Percentiles rank a stretch among this genome's conserved stretches.
Conservation (phyloP, 1,140 invertebrate species). For the Heliconius hermathena region DNA sequence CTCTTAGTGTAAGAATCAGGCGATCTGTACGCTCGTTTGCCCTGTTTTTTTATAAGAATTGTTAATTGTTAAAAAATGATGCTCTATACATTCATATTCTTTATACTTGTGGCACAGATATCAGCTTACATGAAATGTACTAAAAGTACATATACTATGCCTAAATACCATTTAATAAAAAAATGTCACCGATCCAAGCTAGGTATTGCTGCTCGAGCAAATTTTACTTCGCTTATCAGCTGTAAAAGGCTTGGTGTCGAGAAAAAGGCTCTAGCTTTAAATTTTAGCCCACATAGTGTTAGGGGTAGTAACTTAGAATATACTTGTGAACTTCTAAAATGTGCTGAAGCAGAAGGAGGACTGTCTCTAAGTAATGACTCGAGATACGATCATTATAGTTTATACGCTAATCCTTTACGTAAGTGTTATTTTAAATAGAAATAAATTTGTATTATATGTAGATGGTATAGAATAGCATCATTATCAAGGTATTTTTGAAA, state of each 20-base stretch:
- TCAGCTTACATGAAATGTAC: constrained; percentile 46
- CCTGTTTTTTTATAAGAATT: no score
- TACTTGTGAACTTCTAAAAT: constrained; percentile 82
- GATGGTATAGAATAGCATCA: no score
- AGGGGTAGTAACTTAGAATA: constrained; percentile 54
- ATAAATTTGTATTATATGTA: no score
- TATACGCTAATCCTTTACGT: constrained; percentile 80
- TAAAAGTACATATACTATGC: constrained; percentile 38
- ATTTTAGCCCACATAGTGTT: constrained; percentile 78
- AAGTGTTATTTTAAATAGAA: constrained; percentile 54
- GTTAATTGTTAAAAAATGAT: neutral
- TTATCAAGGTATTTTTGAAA: no score
- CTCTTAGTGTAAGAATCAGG: no score
- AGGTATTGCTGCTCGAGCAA: constrained; percentile 55
- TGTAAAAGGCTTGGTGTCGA: constrained; percentile 82
- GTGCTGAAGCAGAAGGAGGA: constrained; percentile 82
- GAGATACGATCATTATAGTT: constrained; percentile 84
- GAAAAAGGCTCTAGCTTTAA: constrained; percentile 84
- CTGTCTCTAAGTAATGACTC: constrained; percentile 78
- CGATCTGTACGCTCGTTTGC: no score
- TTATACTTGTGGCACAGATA: neutral
- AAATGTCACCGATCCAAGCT: constrained; percentile 67
- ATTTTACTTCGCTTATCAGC: constrained; percentile 67
- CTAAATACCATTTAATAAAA: constrained; percentile 69
- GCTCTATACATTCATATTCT: neutral